Evolutionary conservation across 2,113 vertebrate genomes (phyloP).

Genomic region (Stigmatopora nigra): DNA sequence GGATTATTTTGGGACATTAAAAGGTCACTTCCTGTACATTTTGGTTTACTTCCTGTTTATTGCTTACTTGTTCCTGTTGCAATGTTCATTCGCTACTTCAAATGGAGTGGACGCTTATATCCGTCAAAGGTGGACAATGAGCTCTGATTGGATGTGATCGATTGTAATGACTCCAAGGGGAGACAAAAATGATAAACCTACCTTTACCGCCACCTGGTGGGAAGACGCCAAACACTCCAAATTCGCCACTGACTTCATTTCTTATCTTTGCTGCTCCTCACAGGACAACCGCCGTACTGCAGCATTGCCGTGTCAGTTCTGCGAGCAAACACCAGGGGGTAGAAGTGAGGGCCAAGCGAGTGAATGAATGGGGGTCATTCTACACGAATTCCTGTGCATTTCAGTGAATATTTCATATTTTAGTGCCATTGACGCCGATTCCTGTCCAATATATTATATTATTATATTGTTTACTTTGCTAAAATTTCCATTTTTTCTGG

Average conservation of each 20-base stretch:
- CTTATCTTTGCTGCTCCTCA: slow-evolving; percentile 26
- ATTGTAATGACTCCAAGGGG: neutral
- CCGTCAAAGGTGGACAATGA: no score
- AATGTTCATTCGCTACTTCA: no score
- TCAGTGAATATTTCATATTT: neutral
- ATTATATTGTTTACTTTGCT: no score
- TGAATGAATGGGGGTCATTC: slow-evolving; percentile 54
- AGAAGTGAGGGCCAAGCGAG: slow-evolving; percentile 15
- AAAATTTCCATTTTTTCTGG: no score
- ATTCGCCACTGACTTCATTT: neutral
- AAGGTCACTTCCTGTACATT: no score
- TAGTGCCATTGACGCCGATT: no score
- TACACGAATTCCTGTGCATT: slow-evolving; percentile 20
- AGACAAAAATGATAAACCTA: neutral
- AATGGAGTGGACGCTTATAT: no score
- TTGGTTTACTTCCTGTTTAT: no score
- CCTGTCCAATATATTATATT: no score
- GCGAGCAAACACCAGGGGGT: slow-evolving; percentile 42
- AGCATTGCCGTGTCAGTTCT: neutral
- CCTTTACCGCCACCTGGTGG: slow-evolving; percentile 34
- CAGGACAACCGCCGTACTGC: neutral
- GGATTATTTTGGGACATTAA: no score
- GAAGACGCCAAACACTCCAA: neutral
- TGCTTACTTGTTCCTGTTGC: no score
- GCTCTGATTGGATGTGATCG: no score